Base-by-base conservation (phyloP, 2,888 invertebrate genomes). In the Alcis repandata region DNA sequence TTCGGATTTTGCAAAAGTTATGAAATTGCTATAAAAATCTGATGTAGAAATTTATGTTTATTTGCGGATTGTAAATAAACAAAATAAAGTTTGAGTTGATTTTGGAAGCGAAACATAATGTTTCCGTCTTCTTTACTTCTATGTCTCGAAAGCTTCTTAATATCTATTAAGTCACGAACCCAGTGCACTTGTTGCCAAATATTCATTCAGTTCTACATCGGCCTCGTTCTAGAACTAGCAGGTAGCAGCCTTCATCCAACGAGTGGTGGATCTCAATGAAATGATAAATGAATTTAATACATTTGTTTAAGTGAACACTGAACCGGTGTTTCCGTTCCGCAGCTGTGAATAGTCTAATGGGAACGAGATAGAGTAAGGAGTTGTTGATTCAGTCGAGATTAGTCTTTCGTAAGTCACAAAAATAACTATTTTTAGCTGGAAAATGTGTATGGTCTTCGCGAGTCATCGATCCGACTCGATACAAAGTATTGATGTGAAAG, bases 321-420 rank as follows among this genome's bases (percentile, higher is more conserved):
- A 80, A 83, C 83, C 85, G 81, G 85, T 78, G 82, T 91, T 88
- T 91, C 89, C 88, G 89, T 90, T 89, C 87, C 85, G 84, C 88
- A 88, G 90, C 90, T 91, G 90, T 91, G 91, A 89, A 87, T 91
- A 90, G 80, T 87, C 79, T 87, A 86, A 82, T 81, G 38, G 43
- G 85, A 87, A 79, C 77, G 78, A 83, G 78, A 81, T 87, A 86
- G 79, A 75, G 72, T 79, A 71, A 84, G 83, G 83, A 41, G 32
- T 46, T 65, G 52, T 70, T 66, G 36, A 17, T 22, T 68, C 60
- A 54, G 52, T 67, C 19, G 20, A 40, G n/a, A 38, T 15, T 4
- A 15, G 22, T 22, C 1, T 32, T 32, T 15, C 4, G 19, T 3
- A 36, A 36, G 36, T 36, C 19, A 51, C 32, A 48, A 32, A n/a